Conservation (phyloP, 2,113 vertebrate species). For the Ramphastos sulfuratus region DNA sequence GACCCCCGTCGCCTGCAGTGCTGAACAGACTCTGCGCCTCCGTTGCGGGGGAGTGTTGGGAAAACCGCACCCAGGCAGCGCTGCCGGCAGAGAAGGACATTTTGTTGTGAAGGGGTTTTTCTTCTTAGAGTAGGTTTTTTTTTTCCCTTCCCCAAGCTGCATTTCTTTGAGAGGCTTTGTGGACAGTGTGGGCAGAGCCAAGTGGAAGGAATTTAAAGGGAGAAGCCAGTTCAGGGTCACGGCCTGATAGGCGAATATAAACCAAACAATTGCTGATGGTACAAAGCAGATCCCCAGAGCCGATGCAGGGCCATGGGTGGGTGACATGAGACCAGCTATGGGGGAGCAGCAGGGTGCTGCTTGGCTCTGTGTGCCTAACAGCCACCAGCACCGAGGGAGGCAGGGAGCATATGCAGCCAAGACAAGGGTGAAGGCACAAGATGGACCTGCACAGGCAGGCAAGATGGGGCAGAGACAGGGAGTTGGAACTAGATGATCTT, state of each 20-base stretch:
- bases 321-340: background rate
- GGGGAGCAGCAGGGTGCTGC: background rate
- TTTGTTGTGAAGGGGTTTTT: constrained; percentile 43
- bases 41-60: background rate
- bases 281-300: background rate
- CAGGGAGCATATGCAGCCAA: accelerated
- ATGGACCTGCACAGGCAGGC: background rate
- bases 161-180: constrained; percentile 59
- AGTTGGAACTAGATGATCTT: too few species aligned
- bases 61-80: background rate
- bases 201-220: constrained; percentile 65
- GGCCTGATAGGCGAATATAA: background rate
- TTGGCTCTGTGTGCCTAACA: background rate
- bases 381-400: background rate
- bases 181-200: constrained; percentile 66
- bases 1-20: background rate
- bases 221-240: constrained; percentile 64
- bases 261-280: constrained; percentile 31
- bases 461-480: background rate
- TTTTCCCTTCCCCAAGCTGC: background rate
- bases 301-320: accelerated
- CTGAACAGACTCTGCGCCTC: background rate
- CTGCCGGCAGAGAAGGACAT: background rate
- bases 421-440: background rate
- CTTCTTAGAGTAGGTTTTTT: background rate